Evolutionary conservation across 2,888 invertebrate genomes (phyloP).

Genomic region (Cristatella mucedo): DNA sequence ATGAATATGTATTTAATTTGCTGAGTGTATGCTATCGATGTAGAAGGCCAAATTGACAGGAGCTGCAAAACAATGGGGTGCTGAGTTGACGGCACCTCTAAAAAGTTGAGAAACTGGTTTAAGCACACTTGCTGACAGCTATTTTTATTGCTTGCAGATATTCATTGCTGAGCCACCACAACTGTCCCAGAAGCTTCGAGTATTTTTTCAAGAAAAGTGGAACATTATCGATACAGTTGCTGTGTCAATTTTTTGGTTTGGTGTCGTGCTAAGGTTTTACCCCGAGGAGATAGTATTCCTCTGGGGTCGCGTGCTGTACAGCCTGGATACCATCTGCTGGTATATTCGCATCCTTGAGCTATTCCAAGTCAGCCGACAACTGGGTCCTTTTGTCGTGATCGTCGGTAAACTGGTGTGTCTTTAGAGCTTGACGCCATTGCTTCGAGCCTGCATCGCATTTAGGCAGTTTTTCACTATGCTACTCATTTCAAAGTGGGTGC

Average conservation of each 20-base stretch:
- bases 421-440: too few relatives aligned
- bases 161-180: constrained; percentile 37
- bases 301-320: constrained; percentile 69
- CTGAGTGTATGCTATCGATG: too few relatives aligned
- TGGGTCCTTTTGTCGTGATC: constrained; percentile 89
- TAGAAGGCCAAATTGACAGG: too few relatives aligned
- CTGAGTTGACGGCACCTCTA: too few relatives aligned
- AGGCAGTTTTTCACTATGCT: too few relatives aligned
- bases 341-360: constrained; percentile 70
- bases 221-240: constrained; percentile 82
- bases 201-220: constrained; percentile 90
- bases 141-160: constrained; percentile 25
- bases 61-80: too few relatives aligned
- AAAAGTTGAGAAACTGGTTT: too few relatives aligned
- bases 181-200: constrained; percentile 67
- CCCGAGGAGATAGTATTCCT: constrained; percentile 26
- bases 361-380: constrained; percentile 85
- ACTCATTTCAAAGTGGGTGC: too few relatives aligned
- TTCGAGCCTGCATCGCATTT: too few relatives aligned
- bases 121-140: background rate
- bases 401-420: constrained; percentile 97
- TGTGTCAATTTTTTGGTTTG: constrained; percentile 67
- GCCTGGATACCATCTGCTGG: constrained; percentile 75
- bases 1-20: too few relatives aligned
- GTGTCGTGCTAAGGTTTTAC: constrained; percentile 58